A percentile compares a stretch with the other conserved stretches of the same genome.
Conservation (phyloP, 1,140 invertebrate genomes). For the Dysdera silvatica region DNA sequence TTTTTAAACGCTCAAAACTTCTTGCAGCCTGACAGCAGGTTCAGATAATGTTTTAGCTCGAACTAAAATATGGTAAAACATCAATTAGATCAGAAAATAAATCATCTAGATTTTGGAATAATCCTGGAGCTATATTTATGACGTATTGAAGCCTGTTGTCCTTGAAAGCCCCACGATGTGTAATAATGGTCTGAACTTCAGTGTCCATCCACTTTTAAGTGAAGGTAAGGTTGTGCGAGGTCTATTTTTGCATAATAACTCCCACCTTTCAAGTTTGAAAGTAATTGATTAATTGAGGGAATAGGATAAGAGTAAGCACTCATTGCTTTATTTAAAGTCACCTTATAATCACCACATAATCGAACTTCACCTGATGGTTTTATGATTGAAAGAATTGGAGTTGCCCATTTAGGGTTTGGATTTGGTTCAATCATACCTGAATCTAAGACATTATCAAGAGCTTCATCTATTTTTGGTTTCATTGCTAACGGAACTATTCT, state of each 20-base stretch:
- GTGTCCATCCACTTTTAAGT: not conserved
- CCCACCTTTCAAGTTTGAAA: not conserved
- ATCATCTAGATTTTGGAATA: not conserved
- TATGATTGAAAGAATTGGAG: constrained; percentile 42
- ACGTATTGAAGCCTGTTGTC: not conserved
- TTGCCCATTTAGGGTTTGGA: constrained; percentile 38
- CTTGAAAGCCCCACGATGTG: too few species aligned
- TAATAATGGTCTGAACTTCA: not conserved
- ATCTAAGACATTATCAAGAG: too few species aligned
- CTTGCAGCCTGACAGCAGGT: not conserved
- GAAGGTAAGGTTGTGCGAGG: not conserved
- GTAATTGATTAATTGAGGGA: not conserved
- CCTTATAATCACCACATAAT: not conserved
- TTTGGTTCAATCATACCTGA: constrained; percentile 28
- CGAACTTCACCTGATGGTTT: constrained; percentile 30
- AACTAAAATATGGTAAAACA: not conserved
- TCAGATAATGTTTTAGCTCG: not conserved
- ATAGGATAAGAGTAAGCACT: not conserved
- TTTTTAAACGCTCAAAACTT: not conserved
- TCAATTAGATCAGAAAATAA: not conserved
- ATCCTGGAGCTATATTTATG: not conserved
- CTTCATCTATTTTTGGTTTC: not conserved
- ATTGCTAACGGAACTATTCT: constrained; percentile 1
- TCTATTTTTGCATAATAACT: not conserved
- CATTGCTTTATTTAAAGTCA: not conserved